Evolutionary conservation across 2,797 vertebrate genomes (phyloP), one percentile per base, ranked within the genome.

Genomic region (Hephaestus fuliginosus): DNA sequence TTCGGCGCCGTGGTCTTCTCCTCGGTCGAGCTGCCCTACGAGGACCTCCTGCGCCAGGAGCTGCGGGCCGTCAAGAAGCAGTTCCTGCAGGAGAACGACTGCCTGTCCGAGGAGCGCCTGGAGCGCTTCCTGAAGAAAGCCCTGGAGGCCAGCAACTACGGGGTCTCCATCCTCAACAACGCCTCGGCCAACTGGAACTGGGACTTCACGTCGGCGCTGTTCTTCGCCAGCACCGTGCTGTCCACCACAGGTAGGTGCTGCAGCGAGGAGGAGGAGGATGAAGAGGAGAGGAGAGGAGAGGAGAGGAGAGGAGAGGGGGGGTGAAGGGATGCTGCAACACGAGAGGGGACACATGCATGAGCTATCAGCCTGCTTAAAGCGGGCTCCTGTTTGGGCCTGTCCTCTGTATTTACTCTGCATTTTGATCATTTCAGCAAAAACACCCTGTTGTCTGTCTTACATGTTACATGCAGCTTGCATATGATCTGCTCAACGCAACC

Each of bases 171-270:
- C 85, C 96, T 99, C 63, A 96, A 97, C 84, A 99, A 99, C 90
- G 96, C 96, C 3, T 97, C 97, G 0, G 94, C 95, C 0, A 97
- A 96, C 94, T 98, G 97, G 97, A 99, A 99, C 93, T 99, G 98
- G 98, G 98, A 99, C 96, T 99, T 99, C 96, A 97, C 96, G 81
- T 99, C 98, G 0, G 96, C 98, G 4, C 94, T 99, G 83, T 99
- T 99, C 88, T 99, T 99, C 69, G 97, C 97, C 61, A 99, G 97
- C 96, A 99, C 98, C 0, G 97, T 99, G 81, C 94, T 99, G 64
- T 98, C 97, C 88, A 98, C 98, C 89, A 98, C 98, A 90, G 97
- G 98, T 99, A 94, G 94, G 95, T 43, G 22, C 10, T 0, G 10
- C 30, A 33, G 30, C 3, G 30, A 3, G 30, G 30, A 33, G 30